phyloP scores from a whole-genome alignment of 2,797 vertebrate species.

The Tapera naevia region DNA sequence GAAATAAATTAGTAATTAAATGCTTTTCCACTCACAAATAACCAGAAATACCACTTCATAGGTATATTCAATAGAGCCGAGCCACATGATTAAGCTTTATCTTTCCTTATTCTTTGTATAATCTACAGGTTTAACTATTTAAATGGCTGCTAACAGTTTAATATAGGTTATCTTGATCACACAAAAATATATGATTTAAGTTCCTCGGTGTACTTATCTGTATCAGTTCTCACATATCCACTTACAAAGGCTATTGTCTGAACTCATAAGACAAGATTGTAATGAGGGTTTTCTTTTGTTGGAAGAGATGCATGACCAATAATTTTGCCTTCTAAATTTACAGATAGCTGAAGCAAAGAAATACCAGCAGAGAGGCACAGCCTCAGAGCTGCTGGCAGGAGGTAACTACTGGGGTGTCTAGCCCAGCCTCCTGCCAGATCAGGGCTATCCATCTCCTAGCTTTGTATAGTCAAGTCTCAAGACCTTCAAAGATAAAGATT shows the following conservation, averaged over 20 bases:
- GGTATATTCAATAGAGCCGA: neutral
- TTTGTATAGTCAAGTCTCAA: neutral
- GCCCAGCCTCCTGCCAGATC: neutral
- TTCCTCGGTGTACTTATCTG: neutral
- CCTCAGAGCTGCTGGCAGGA: neutral
- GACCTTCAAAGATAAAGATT: neutral
- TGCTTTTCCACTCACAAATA: neutral
- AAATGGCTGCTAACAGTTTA: neutral
- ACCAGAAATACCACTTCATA: neutral
- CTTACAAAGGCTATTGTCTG: neutral
- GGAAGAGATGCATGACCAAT: neutral
- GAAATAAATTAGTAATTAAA: neutral
- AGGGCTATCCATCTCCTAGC: neutral
- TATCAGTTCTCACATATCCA: neutral
- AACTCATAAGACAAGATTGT: constrained; percentile 30
- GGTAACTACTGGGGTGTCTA: neutral
- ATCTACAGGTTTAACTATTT: constrained; percentile 6
- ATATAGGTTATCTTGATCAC: neutral
- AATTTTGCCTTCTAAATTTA: neutral
- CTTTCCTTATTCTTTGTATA: neutral
- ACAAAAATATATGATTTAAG: neutral
- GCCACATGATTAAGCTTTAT: neutral
- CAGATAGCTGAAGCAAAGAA: neutral
- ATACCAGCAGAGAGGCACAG: neutral
- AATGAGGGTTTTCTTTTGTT: neutral